These are phyloP conservation scores for Drosophila albomicans DNA, from an alignment of 1,140 invertebrate genomes.

Conservation along the genomic window DNA sequence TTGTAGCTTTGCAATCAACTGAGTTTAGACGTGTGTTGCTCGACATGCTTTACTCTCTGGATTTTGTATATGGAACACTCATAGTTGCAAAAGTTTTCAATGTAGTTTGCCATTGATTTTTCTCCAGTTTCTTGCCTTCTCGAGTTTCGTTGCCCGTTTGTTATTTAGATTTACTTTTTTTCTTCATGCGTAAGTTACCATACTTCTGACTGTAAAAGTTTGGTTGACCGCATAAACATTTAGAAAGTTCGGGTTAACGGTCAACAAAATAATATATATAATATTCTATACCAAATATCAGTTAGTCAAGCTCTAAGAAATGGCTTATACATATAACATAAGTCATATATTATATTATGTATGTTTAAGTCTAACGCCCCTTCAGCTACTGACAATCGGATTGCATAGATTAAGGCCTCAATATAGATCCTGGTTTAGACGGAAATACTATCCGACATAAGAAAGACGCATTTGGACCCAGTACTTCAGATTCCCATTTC, in stretches of 20 bases:
- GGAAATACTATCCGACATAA: too few relatives aligned
- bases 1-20: constrained; percentile 70
- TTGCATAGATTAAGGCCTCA: too few relatives aligned
- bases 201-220: constrained; percentile 36
- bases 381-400: too few relatives aligned
- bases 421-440: too few relatives aligned
- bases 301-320: not conserved
- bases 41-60: constrained; percentile 11
- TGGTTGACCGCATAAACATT: not conserved
- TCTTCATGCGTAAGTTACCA: constrained; percentile 72
- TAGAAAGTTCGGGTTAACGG: constrained; percentile 6
- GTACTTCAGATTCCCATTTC: too few relatives aligned
- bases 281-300: not conserved
- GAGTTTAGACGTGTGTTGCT: constrained; percentile 59
- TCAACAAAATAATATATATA: constrained; percentile 51
- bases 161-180: constrained; percentile 54
- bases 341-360: too few relatives aligned
- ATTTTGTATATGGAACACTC: not conserved
- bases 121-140: constrained; percentile 38
- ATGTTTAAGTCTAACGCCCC: too few relatives aligned
- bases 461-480: too few relatives aligned
- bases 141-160: constrained; percentile 27
- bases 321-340: too few relatives aligned
- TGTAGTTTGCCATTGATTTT: constrained; percentile 66
- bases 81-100: constrained; percentile 34